These are phyloP conservation scores for Paraplagusia blochii DNA, from an alignment of 2,113 vertebrate species.

Conservation along the genomic window DNA sequence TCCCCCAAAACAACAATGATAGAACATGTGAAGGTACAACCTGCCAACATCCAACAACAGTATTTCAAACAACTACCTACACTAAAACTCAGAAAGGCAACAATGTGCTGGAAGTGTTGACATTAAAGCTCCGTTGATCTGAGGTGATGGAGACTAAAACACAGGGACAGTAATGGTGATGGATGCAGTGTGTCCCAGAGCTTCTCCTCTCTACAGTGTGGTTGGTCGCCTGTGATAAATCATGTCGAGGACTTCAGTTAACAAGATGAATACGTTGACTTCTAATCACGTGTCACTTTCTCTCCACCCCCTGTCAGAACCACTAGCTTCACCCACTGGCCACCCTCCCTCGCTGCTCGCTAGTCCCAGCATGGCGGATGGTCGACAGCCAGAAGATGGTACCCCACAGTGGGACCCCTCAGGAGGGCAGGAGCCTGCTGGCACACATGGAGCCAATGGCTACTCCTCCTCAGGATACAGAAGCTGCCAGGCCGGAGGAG, in stretches of 20 bases:
- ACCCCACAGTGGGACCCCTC: constrained; percentile 88
- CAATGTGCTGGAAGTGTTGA: constrained; percentile 8
- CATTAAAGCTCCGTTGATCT: constrained; percentile 20
- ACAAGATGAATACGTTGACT: constrained; percentile 9
- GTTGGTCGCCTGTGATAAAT: constrained; percentile 18
- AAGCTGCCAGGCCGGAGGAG: constrained; percentile 76
- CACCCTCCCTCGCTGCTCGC: constrained; percentile 51
- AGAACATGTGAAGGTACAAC: neutral
- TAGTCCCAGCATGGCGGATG: constrained; percentile 86
- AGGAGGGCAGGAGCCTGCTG: constrained; percentile 81
- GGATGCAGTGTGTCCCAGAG: constrained; percentile 22
- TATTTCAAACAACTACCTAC: constrained; percentile 37
- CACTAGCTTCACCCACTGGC: constrained; percentile 24
- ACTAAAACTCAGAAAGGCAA: constrained; percentile 10
- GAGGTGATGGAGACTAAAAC: constrained; percentile 39
- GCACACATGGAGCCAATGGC: constrained; percentile 88
- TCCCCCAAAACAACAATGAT: no score
- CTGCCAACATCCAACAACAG: constrained; percentile 36
- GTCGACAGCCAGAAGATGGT: constrained; percentile 88
- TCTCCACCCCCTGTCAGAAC: constrained; percentile 25
- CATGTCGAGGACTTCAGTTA: constrained; percentile 19
- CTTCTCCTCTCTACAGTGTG: constrained; percentile 15
- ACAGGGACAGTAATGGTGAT: constrained; percentile 40
- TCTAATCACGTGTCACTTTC: constrained; percentile 9
- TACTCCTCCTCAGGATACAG: constrained; percentile 86